Base-by-base conservation (phyloP, 2,888 invertebrate genomes). In the Zootermopsis nevadensis region DNA sequence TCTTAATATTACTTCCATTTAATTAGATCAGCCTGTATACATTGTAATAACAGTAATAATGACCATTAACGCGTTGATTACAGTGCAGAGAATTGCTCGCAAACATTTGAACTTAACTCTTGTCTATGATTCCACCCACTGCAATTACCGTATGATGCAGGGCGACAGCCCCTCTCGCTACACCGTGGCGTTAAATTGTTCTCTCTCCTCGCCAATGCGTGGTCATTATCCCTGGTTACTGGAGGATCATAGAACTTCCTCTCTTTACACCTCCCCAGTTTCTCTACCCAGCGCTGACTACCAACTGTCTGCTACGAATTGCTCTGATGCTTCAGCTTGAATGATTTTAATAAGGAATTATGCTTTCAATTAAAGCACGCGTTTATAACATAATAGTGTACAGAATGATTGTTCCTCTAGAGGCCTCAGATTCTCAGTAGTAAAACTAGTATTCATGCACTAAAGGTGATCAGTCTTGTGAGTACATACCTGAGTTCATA, bases 1-100 rank as follows among this genome's bases (percentile, higher is more conserved):
- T 38, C 74, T 38, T 38, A 10, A n/a, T n/a, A 33, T 38, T 38
- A n/a, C 10, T 38, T 74, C 38, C 35, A 74, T 38, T 38, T 19
- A 22, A 35, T n/a, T 74, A 24, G 22, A 33, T 42, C n/a, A 38
- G 35, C 7, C 24, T 38, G 42, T 38, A 38, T 33, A 69, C 38
- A n/a, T 19, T 38, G 22, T 38, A 74, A 74, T 74, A 74, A 74
- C 74, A 74, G 38, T 74, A 38, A 42, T n/a, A 74, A 66, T 79
- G 38, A 79, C 66, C 60, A 22, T 79, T 79, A 38, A 79, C 33
- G n/a, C 35, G 79, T 60, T 79, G 79, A 79, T 79, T 79, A 79
- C 60, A 55, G 60, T 30, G 60, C 31, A 33, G 79, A 60, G 79
- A 60, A 79, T 74, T 38, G 38, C 22, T 38, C 74, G 33, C 74